Evolutionary conservation across 2,113 vertebrate genomes (phyloP), one percentile per base, ranked within the genome.

Genomic region (Channa argus): DNA sequence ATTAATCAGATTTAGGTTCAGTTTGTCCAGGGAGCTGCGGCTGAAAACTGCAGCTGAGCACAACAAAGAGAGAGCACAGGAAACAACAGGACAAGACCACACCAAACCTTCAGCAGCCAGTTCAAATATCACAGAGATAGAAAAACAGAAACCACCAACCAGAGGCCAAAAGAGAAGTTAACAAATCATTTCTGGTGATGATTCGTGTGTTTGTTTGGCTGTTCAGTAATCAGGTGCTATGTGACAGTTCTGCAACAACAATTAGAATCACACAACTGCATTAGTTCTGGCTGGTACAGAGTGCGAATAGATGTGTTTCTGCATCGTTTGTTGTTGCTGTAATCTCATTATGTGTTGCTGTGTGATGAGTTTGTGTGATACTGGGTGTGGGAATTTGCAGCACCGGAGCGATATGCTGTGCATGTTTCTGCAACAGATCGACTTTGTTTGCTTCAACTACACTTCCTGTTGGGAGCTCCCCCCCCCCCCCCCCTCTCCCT

Each of bases 381-480:
- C 5, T 38, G 4, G 34, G 55, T 15, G 63, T 85, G 75, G 78
- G 85, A 82, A 84, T 79, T 66, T 4, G 10, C 61, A 78, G 56
- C 0, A 8, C 0, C 0, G 6, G n/a, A 33, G 60, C 4, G 2
- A 0, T 0, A 6, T 8, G 2, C 5, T 39, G 4, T n/a, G 41
- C 39, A 15, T 49, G 44, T 61, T 63, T 63, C 53, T 67, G 58
- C 70, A 75, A 68, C 45, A 53, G 62, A 80, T 81, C 72, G 47
- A 83, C 77, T 82, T 76, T 83, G 74, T 85, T 89, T 81, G 83
- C 24, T 71, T 10, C 39, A 74, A 64, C 62, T 76, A 45, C 4
- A 91, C 88, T 88, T 93, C 88, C 89, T 91, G 85, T 84, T 81
- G 43, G 65, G 38, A 75, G 80, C 85, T 71, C 62, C 74, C 72